Evolutionary conservation across 1,140 invertebrate species (phyloP), one percentile per base, ranked within the genome.

Genomic region (Solenopsis fugax): DNA sequence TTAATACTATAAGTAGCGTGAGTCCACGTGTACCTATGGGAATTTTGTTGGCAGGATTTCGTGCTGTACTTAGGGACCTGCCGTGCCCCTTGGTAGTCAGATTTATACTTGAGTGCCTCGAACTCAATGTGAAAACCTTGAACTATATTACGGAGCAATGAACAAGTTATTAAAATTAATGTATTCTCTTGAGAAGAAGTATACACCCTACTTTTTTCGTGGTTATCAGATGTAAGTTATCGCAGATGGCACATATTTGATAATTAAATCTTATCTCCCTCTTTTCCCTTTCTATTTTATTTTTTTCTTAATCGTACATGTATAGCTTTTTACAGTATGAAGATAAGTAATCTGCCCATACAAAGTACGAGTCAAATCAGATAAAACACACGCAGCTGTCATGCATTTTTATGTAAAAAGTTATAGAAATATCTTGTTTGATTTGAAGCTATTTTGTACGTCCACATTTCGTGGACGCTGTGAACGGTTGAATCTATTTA

Each of bases 111-210:
- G 65, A 71, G 65, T 71, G 64, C 50, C 37, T 56, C 37, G 37
- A 81, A 71, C 52, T 34, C 50, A 45, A 69, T n/a, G 21, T 58
- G 52, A 81, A 71, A 81, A 45, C 65, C 65, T 81, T 71, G 65
- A 81, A 71, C 78, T 71, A 81, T 58, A 81, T 81, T 71, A 56
- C 52, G 18, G 3, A 45, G 48, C 2, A 29, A 52, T 45, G 37
- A 18, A 37, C 50, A 29, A 50, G 21, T 21, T 54, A 24, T 78
- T 50, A 54, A 80, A 65, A 80, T 67, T 65, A 3, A 67, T 50
- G 29, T 45, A 60, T 45, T 48, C 16, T 65, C 48, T 41, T 24
- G 29, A 37, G 29, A 52, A 41, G 29, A 37, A 67, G n/a, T 12
- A 7, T 56, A 4, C 21, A 16, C 7, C 5, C 24, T 18, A 21